phyloP scores from a whole-genome alignment of 2,888 invertebrate species.

The Caprella mutica region DNA sequence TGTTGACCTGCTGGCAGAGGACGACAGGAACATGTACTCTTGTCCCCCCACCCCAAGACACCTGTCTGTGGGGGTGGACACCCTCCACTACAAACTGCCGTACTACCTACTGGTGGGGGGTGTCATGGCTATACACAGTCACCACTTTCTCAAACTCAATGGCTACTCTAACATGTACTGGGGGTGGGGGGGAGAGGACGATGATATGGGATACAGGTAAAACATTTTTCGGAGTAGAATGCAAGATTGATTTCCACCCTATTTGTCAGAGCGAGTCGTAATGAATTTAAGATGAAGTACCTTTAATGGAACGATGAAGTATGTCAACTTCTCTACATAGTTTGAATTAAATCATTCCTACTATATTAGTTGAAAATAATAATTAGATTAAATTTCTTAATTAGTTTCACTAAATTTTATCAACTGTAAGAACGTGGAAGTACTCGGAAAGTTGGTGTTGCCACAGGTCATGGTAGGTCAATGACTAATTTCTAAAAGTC shows the following conservation, averaged over 20 bases:
- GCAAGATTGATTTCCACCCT: background rate
- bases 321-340: no score
- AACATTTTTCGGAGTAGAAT: background rate
- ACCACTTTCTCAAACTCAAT: constrained; percentile 77
- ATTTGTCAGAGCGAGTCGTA: background rate
- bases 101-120: constrained; percentile 88
- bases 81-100: constrained; percentile 50
- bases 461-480: no score
- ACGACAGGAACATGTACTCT: constrained; percentile 71
- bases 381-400: no score
- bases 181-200: constrained; percentile 98
- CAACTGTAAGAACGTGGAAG: no score
- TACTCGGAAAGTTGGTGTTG: no score
- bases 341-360: no score
- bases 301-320: no score
- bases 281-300: no score
- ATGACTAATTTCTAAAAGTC: no score
- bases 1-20: constrained; percentile 84
- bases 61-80: constrained; percentile 45
- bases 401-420: no score
- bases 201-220: constrained; percentile 70
- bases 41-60: constrained; percentile 50
- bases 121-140: constrained; percentile 67
- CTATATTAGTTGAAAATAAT: no score
- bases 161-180: constrained; percentile 89